Conservation (phyloP, 2,888 invertebrate genomes). For the Hypomecis atomaria region DNA sequence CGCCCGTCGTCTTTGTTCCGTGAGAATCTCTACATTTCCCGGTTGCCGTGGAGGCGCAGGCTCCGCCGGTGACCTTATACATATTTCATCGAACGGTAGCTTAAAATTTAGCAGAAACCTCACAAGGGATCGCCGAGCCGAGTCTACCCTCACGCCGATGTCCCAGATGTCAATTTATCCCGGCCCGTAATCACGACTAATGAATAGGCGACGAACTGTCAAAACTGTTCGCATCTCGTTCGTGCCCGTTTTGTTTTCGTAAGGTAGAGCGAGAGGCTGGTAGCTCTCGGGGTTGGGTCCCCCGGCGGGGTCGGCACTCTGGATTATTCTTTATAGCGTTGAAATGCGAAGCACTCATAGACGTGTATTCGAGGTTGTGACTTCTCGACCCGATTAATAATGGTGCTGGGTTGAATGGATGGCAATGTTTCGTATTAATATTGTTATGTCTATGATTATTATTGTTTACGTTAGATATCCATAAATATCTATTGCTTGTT, state of each 20-base stretch:
- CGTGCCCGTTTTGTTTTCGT: constrained; percentile 49
- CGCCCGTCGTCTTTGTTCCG: constrained; percentile 31
- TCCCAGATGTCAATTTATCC: constrained; percentile 83
- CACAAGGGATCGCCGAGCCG: constrained; percentile 71
- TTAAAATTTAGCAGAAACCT: constrained; percentile 77
- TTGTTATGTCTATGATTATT: background rate
- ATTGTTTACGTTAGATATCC: too few relatives aligned
- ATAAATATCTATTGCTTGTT: too few relatives aligned
- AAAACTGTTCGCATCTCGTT: constrained; percentile 67
- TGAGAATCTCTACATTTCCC: constrained; percentile 37
- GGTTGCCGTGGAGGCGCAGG: constrained; percentile 37
- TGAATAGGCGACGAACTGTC: constrained; percentile 75
- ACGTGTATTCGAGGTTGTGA: constrained; percentile 76
- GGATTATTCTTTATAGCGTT: constrained; percentile 81
- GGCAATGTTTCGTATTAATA: constrained; percentile 18
- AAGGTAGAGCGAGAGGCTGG: constrained; percentile 64
- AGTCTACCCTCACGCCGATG: constrained; percentile 58
- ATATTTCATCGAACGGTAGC: constrained; percentile 66
- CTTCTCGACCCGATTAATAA: constrained; percentile 78
- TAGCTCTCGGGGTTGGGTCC: constrained; percentile 62
- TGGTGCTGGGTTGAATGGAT: constrained; percentile 49
- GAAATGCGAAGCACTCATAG: constrained; percentile 80
- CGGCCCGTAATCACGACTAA: constrained; percentile 78
- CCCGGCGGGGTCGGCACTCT: constrained; percentile 67
- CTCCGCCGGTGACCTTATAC: constrained; percentile 50